A percentile compares a stretch with the other conserved stretches of the same genome.
Conservation (phyloP, 2,113 vertebrate species). For the Gila orcuttii region DNA sequence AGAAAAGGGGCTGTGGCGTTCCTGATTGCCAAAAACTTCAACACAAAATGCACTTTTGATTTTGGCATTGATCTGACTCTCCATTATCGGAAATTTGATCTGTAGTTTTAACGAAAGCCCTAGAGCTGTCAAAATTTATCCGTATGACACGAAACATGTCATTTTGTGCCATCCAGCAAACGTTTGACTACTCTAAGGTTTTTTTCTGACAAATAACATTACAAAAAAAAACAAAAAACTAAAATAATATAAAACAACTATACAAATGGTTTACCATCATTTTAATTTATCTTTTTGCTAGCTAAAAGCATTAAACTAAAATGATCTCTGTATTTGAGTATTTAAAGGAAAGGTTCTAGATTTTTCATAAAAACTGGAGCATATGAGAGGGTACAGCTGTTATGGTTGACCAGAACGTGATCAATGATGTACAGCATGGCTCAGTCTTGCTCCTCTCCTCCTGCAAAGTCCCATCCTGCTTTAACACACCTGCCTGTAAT, state of each 20-base stretch:
- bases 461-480: conserved; percentile 5
- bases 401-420: background rate
- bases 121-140: background rate
- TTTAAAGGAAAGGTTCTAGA: background rate
- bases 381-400: background rate
- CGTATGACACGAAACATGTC: background rate
- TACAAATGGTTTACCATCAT: background rate
- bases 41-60: background rate
- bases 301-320: background rate
- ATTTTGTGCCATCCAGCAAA: background rate
- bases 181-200: no score
- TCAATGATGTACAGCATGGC: background rate
- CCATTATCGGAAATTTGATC: background rate
- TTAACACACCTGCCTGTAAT: conserved; percentile 41
- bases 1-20: background rate
- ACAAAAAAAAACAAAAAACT: no score
- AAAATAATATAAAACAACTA: background rate
- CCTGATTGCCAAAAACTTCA: background rate
- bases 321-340: no score
- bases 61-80: background rate
- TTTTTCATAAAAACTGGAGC: background rate
- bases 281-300: background rate
- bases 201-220: background rate
- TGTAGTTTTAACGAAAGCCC: background rate
- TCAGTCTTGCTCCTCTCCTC: background rate